Evolutionary conservation across 92 coral and sea anemone genomes (phyloP).

Genomic region (Actinostola sp.): DNA sequence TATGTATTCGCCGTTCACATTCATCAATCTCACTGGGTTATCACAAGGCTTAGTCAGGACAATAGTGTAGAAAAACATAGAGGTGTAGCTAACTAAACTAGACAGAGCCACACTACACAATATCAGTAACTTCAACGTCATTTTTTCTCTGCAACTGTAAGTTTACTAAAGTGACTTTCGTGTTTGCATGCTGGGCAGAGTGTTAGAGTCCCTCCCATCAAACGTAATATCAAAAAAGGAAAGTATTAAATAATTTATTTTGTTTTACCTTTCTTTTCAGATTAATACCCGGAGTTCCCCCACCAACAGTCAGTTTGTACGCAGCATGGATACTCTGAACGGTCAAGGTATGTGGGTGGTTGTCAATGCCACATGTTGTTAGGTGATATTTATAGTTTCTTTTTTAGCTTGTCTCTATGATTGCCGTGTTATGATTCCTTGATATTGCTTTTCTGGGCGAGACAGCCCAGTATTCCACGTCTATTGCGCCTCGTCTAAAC

Average conservation of each 20-base stretch:
- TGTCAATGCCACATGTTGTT: neutral
- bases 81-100: too few relatives aligned
- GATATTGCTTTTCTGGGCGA: neutral
- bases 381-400: neutral
- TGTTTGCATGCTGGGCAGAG: too few relatives aligned
- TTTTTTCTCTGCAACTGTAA: neutral
- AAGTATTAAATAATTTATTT: neutral
- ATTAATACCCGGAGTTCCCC: neutral
- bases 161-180: neutral
- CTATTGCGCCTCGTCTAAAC: too few relatives aligned
- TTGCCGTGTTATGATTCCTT: neutral
- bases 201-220: neutral
- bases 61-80: neutral
- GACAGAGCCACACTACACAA: too few relatives aligned
- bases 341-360: neutral
- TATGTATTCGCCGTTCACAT: neutral
- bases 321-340: constrained; percentile 6
- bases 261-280: neutral
- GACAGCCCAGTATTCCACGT: too few relatives aligned
- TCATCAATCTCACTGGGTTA: constrained; percentile 1
- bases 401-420: neutral
- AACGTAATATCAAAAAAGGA: neutral
- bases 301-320: neutral
- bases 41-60: neutral
- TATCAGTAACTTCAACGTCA: too few relatives aligned